Conservation (phyloP, 2,113 vertebrate species). For the Aphyosemion australe region DNA sequence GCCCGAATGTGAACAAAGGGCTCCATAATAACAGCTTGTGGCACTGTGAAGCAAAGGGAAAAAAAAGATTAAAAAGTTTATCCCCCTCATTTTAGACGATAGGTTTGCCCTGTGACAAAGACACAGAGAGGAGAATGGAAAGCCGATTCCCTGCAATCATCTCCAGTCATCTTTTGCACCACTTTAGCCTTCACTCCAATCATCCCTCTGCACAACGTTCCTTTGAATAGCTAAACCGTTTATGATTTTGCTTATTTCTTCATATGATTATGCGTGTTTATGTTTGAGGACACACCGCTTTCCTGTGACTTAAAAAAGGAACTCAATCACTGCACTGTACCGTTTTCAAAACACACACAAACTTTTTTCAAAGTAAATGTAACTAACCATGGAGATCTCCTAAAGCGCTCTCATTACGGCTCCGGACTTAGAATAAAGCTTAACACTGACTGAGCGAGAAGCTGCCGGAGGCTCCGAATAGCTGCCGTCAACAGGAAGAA, state of each 20-base stretch:
- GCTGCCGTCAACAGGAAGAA: conserved; percentile 66
- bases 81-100: conserved; percentile 33
- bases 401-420: conserved; percentile 36
- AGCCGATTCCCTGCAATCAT: conserved; percentile 71
- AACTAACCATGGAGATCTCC: conserved; percentile 50
- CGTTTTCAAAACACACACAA: conserved; percentile 28
- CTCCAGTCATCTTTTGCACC: conserved; percentile 58
- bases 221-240: conserved; percentile 51
- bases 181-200: conserved; percentile 53
- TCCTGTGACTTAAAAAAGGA: conserved; percentile 34
- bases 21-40: conserved; percentile 66
- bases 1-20: conserved; percentile 58
- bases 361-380: conserved; percentile 42
- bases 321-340: conserved; percentile 24
- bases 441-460: conserved; percentile 34
- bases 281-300: conserved; percentile 31
- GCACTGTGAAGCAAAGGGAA: conserved; percentile 36
- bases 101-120: conserved; percentile 52
- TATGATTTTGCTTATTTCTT: conserved; percentile 72
- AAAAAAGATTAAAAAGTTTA: conserved; percentile 41
- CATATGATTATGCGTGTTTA: conserved; percentile 48
- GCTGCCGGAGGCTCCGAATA: conserved; percentile 58
- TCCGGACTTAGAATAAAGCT: conserved; percentile 37
- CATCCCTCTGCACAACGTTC: conserved; percentile 34
- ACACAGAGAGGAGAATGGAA: conserved; percentile 50